Percentiles rank a stretch among this genome's conserved stretches.
These are phyloP conservation scores for Bujurquina vittata DNA, from an alignment of 2,113 vertebrate genomes.

Conservation along the genomic window DNA sequence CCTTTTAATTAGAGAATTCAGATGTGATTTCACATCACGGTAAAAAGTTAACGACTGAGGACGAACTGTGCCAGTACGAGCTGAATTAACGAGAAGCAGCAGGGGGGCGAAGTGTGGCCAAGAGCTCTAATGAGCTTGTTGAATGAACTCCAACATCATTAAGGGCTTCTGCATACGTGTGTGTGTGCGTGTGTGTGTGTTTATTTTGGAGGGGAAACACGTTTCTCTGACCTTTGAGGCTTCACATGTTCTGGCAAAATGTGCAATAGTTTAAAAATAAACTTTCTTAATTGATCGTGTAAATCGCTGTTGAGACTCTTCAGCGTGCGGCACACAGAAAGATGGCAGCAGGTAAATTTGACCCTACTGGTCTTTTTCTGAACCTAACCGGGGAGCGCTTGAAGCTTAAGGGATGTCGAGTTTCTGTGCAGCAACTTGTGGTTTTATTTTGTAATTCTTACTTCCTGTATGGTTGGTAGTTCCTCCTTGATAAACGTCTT, in stretches of 20 bases:
- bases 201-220: not conserved
- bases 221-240: conserved; percentile 24
- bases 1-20: conserved; percentile 26
- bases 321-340: not conserved
- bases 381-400: not conserved
- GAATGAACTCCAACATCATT: conserved; percentile 48
- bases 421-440: not conserved
- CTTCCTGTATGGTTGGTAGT: not conserved
- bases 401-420: not conserved
- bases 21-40: not conserved
- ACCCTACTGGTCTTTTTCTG: too few species aligned
- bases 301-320: not conserved
- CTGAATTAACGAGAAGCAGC: conserved; percentile 44
- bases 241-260: not conserved
- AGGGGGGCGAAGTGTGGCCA: conserved; percentile 18
- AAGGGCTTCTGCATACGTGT: conserved; percentile 11
- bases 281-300: not conserved
- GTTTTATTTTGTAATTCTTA: not conserved
- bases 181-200: not conserved
- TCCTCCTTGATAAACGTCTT: too few species aligned
- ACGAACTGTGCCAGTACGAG: conserved; percentile 19
- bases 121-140: conserved; percentile 39
- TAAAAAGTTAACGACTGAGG: conserved; percentile 33
- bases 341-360: not conserved
- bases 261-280: not conserved